Evolutionary conservation across 2,797 vertebrate species (phyloP).

Genomic region (Hydrolagus colliei): DNA sequence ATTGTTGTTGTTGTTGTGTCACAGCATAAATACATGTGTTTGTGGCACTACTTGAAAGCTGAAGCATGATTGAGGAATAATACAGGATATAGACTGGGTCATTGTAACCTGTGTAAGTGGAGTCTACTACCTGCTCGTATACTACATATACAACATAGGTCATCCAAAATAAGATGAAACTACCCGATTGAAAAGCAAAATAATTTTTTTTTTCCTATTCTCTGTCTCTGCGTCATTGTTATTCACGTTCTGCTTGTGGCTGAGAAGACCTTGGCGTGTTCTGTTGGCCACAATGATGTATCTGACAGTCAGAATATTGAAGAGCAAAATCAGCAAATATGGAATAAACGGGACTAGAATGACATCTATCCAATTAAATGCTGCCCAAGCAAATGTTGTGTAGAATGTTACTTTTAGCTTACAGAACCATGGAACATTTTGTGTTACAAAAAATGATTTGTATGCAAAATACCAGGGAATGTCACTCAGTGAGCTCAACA

Average conservation of each 20-base stretch:
- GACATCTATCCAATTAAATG: not conserved
- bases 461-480: slow-evolving; percentile 11
- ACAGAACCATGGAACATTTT: not conserved
- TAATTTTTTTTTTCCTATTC: not conserved
- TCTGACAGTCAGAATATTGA: slow-evolving; percentile 4
- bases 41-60: slow-evolving; percentile 12
- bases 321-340: slow-evolving; percentile 3
- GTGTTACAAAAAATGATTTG: not conserved
- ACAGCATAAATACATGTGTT: slow-evolving; percentile 10
- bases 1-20: too few relatives aligned
- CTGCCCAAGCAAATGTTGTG: not conserved
- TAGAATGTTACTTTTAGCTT: not conserved
- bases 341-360: slow-evolving; percentile 7
- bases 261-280: not conserved
- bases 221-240: not conserved
- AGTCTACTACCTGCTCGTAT: not conserved
- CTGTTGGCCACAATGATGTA: not conserved
- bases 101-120: not conserved
- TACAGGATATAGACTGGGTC: not conserved
- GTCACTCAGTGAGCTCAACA: not conserved
- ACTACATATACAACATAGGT: not conserved
- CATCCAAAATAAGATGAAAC: not conserved
- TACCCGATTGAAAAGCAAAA: slow-evolving; percentile 5
- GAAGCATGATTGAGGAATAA: not conserved
- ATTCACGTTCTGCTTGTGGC: not conserved